These are phyloP conservation scores for Agelas oroides DNA, from an alignment of 37 sponge, comb jelly and placozoan genomes.

Conservation along the genomic window DNA sequence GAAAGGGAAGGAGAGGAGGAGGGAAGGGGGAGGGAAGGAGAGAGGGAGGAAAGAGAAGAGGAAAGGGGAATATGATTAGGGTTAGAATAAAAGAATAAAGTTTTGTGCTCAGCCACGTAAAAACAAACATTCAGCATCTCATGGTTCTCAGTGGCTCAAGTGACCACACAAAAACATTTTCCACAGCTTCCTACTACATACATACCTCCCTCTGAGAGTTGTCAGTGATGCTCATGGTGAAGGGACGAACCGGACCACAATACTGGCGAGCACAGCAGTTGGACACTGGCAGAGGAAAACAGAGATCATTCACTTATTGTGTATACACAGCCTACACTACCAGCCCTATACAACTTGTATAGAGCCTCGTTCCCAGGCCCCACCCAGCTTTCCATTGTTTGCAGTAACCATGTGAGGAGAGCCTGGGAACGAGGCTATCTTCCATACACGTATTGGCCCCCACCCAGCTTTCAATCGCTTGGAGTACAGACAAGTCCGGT, in stretches of 20 bases:
- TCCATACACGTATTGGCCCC: too few relatives aligned
- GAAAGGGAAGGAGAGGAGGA: neutral
- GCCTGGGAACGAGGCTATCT: too few relatives aligned
- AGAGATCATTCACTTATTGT: neutral
- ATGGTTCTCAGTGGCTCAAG: neutral
- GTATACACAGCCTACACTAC: too few relatives aligned
- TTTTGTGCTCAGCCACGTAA: neutral
- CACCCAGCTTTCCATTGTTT: too few relatives aligned
- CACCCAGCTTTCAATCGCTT: too few relatives aligned
- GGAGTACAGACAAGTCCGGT: too few relatives aligned
- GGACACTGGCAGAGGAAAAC: neutral
- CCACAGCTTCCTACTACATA: neutral
- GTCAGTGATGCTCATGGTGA: conserved; percentile 88
- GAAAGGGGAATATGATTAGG: too few relatives aligned
- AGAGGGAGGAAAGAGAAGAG: neutral
- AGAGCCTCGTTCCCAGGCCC: too few relatives aligned
- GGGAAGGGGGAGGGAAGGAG: neutral
- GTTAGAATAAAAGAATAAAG: too few relatives aligned
- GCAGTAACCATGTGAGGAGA: too few relatives aligned
- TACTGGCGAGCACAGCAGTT: conserved; percentile 84
- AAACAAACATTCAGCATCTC: neutral
- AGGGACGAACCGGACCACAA: conserved; percentile 84
- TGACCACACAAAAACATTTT: neutral
- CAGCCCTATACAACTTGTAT: too few relatives aligned
- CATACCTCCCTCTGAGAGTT: conserved; percentile 75